phyloP scores from a whole-genome alignment of 2,797 vertebrate species.

The Platyrinchus mystaceus region DNA sequence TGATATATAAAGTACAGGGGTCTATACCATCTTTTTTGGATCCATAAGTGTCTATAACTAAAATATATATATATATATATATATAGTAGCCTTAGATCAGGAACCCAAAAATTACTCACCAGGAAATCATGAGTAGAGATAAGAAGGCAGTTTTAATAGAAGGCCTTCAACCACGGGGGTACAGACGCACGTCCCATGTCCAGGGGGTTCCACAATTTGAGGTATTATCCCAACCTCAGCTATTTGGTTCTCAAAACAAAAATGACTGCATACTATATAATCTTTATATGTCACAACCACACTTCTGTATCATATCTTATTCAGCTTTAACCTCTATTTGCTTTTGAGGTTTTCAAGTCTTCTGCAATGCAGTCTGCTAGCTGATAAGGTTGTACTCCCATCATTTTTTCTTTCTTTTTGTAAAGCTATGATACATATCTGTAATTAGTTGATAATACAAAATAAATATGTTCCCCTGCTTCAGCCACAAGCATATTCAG shows the following conservation, averaged over 20 bases:
- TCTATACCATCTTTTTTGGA: background rate
- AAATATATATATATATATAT: background rate
- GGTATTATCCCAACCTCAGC: background rate
- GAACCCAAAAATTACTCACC: too few species aligned
- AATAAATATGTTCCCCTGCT: background rate
- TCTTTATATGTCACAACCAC: background rate
- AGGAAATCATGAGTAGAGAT: too few species aligned
- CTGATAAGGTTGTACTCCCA: background rate
- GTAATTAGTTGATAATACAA: background rate
- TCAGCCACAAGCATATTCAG: background rate
- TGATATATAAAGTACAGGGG: background rate
- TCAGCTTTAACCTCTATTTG: background rate
- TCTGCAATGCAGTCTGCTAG: background rate
- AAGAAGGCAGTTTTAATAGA: too few species aligned
- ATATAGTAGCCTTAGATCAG: too few species aligned
- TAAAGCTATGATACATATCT: background rate
- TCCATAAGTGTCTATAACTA: background rate
- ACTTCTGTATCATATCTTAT: background rate
- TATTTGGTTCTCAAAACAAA: background rate
- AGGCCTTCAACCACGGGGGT: too few species aligned
- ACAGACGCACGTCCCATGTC: too few species aligned
- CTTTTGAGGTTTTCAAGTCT: background rate
- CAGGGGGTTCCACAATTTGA: too few species aligned
- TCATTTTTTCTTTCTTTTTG: background rate
- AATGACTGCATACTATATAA: background rate